phyloP scores from a whole-genome alignment of 23 tunicate genomes.

The Botrylloides violaceus region DNA sequence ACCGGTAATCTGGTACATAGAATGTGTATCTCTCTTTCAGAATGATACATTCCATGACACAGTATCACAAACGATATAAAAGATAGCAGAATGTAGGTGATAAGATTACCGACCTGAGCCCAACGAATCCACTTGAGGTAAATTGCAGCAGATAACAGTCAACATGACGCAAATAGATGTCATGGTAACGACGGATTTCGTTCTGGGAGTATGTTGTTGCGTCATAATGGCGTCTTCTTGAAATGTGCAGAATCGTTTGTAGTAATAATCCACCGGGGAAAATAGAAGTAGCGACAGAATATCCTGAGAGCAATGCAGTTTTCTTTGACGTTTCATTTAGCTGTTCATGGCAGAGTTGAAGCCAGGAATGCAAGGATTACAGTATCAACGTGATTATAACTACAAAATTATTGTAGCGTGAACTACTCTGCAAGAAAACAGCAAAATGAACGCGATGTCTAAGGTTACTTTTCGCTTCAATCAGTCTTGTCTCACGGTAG shows the following conservation, averaged over 20 bases:
- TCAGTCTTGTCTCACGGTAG: too few species aligned
- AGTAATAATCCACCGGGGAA: conserved; percentile 26
- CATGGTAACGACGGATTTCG: conserved; percentile 7
- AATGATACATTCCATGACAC: too few species aligned
- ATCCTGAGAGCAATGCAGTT: conserved; percentile 10
- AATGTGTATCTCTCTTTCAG: too few species aligned
- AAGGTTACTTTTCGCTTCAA: too few species aligned
- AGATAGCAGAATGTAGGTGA: too few species aligned
- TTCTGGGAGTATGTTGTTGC: conserved; percentile 11
- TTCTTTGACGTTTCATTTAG: conserved; percentile 7
- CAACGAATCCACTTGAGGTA: conserved; percentile 29
- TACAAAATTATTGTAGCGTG: too few species aligned
- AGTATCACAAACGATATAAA: too few species aligned
- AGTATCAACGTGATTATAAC: too few species aligned
- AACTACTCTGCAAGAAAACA: too few species aligned
- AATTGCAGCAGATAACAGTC: conserved; percentile 1
- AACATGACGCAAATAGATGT: conserved; percentile 3
- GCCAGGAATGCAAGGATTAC: too few species aligned
- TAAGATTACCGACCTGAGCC: conserved; percentile 21
- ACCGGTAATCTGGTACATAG: too few species aligned
- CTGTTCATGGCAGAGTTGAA: not conserved
- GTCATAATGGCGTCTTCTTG: conserved; percentile 35
- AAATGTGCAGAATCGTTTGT: conserved; percentile 23
- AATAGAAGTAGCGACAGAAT: conserved; percentile 13
- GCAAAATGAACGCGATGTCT: too few species aligned